These are phyloP conservation scores for Saturnia japonica DNA, from an alignment of 2,888 invertebrate species.

Conservation along the genomic window DNA sequence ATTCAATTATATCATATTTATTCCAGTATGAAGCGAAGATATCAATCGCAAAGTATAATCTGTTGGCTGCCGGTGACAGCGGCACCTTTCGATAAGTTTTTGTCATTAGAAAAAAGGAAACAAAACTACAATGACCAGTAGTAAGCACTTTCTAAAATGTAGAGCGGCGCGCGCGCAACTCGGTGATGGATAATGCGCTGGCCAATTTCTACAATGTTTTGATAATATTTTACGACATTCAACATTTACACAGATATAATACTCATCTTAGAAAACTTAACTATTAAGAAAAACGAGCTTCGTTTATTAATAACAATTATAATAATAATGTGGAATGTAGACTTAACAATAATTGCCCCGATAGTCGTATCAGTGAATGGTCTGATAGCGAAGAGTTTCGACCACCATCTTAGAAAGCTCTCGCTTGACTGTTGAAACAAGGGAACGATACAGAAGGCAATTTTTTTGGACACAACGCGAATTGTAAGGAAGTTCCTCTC, in stretches of 20 bases:
- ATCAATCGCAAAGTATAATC: not conserved
- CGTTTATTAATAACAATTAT: too few relatives aligned
- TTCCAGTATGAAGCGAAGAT: not conserved
- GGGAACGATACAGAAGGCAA: too few relatives aligned
- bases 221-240: not conserved
- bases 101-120: slow-evolving; percentile 48
- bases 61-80: slow-evolving; percentile 39
- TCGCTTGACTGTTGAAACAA: too few relatives aligned
- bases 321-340: too few relatives aligned
- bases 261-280: not conserved
- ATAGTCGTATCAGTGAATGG: too few relatives aligned
- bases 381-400: too few relatives aligned
- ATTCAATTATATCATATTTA: slow-evolving; percentile 1
- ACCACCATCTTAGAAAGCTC: too few relatives aligned
- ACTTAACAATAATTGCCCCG: too few relatives aligned
- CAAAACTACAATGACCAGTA: slow-evolving; percentile 49
- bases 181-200: not conserved
- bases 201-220: not conserved
- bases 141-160: slow-evolving; percentile 67
- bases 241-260: not conserved
- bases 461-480: too few relatives aligned
- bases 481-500: too few relatives aligned
- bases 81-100: slow-evolving; percentile 64
- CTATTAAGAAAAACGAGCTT: too few relatives aligned
- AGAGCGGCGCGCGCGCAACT: slow-evolving; percentile 29